Evolutionary conservation across 2,888 invertebrate species (phyloP).

Genomic region (Autographa pulchrina): DNA sequence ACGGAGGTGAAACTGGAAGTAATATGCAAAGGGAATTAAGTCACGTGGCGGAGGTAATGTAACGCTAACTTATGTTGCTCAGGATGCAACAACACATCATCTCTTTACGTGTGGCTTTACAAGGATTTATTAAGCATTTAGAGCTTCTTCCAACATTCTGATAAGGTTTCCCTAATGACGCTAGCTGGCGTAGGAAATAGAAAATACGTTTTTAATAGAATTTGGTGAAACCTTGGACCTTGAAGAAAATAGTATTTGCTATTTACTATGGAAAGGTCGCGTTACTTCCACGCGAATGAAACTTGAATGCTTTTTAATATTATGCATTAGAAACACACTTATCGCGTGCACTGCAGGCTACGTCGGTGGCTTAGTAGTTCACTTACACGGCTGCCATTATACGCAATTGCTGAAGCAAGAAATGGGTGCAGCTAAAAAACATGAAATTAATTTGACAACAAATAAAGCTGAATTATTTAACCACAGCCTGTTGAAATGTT

Average conservation of each 20-base stretch:
- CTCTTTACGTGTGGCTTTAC: not conserved
- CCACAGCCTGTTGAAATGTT: no score
- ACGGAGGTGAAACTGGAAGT: not conserved
- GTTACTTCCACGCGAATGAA: constrained; percentile 4
- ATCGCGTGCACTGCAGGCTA: not conserved
- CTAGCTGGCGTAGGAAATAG: not conserved
- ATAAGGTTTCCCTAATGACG: not conserved
- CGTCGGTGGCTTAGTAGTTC: not conserved
- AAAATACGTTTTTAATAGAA: constrained; percentile 1
- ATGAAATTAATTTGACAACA: no score
- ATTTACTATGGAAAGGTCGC: constrained; percentile 1
- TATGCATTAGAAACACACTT: constrained; percentile 4
- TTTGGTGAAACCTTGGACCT: constrained; percentile 2
- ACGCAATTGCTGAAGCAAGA: not conserved
- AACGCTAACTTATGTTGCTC: not conserved
- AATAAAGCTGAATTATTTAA: no score
- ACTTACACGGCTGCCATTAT: not conserved
- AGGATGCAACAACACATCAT: constrained; percentile 4
- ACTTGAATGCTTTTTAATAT: constrained; percentile 4
- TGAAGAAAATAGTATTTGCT: constrained; percentile 4
- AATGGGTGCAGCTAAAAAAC: no score
- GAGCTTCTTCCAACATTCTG: not conserved
- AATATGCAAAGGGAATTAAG: constrained; percentile 1
- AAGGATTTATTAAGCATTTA: constrained; percentile 1
- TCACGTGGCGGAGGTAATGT: not conserved